Base-by-base conservation (phyloP, 1,140 invertebrate genomes). In the Aphis craccivora region DNA sequence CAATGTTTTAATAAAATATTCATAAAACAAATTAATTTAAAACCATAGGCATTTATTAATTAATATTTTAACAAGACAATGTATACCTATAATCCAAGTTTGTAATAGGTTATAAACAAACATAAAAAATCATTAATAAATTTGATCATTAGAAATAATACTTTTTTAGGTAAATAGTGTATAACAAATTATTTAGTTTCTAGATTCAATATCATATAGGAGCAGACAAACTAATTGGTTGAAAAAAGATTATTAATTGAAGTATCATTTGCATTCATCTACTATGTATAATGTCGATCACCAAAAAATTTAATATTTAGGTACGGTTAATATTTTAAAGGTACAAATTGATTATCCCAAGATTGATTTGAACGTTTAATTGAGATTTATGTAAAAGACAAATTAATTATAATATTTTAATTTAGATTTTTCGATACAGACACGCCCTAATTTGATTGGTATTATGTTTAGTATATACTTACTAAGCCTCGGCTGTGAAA, bases 401-500 rank as follows among this genome's bases (percentile, higher is more conserved):
- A 84, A 5, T 84, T 9, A 9, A 84, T 30, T 43, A 84, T 43
- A 14, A n/a, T 55, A 67, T 55, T 53, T 53, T 20, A 18, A 37
- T 88, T 11, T 22, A 8, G 18, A 53, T 23, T 51, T 88, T 45
- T 84, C 5, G 37, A 9, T 1, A 40, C 37, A 90, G 88, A 55
- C 84, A 94, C 55, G 93, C 94, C 51, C 20, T 55, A 93, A 94
- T 87, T 93, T 89, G 94, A 94, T 81, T n/a, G 88, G 91, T 45
- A 18, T 86, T 94, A 55, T 94, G 51, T 14, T 40, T 93, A 45
- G 14, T 93, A 51, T 45, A 90, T 95, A 98, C 98, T 98, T 97
- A 99, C 99, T 99, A 94, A 99, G 96, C 95, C 99, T 97, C 88
- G 99, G 99, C 95, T 99, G 99, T 88, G 99, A 98, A 95, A 99